These are phyloP conservation scores for Myodes glareolus DNA, from an alignment of 2,113 vertebrate species.

Conservation along the genomic window DNA sequence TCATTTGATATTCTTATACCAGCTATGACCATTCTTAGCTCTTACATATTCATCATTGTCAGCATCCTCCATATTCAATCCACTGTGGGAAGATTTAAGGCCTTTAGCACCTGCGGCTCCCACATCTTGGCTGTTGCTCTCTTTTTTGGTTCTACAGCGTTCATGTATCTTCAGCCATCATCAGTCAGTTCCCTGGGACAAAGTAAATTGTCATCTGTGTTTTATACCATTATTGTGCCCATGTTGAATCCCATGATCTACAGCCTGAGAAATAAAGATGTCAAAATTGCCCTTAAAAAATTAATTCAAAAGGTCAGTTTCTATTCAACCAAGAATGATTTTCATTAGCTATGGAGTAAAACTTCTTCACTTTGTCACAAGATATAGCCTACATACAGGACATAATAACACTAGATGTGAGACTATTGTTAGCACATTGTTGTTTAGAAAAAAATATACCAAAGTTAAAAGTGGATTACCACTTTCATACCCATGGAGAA, in stretches of 20 bases:
- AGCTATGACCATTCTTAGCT: conserved; percentile 58
- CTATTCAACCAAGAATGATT: too few relatives aligned
- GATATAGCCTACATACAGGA: too few relatives aligned
- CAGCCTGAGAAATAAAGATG: conserved; percentile 26
- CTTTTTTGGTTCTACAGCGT: not conserved
- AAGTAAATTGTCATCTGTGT: conserved; percentile 53
- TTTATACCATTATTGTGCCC: conserved; percentile 39
- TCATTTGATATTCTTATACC: conserved; percentile 64
- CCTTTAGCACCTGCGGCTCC: conserved; percentile 7
- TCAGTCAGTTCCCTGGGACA: not conserved
- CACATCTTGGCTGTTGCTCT: not conserved
- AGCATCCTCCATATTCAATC: conserved; percentile 69
- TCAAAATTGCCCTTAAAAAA: not conserved
- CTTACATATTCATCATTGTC: conserved; percentile 66
- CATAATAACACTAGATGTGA: too few relatives aligned
- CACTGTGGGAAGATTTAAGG: conserved; percentile 23
- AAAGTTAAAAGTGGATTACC: too few relatives aligned
- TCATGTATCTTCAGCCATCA: not conserved
- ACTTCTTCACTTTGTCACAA: too few relatives aligned
- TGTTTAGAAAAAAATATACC: too few relatives aligned
- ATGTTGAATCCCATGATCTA: conserved; percentile 74
- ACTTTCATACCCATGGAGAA: too few relatives aligned
- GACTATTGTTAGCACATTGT: too few relatives aligned
- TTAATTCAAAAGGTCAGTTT: too few relatives aligned
- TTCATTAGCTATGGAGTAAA: too few relatives aligned